Percentiles rank a stretch among this genome's conserved stretches.
These are phyloP conservation scores for Musca domestica DNA, from an alignment of 1,140 invertebrate genomes.

Conservation along the genomic window DNA sequence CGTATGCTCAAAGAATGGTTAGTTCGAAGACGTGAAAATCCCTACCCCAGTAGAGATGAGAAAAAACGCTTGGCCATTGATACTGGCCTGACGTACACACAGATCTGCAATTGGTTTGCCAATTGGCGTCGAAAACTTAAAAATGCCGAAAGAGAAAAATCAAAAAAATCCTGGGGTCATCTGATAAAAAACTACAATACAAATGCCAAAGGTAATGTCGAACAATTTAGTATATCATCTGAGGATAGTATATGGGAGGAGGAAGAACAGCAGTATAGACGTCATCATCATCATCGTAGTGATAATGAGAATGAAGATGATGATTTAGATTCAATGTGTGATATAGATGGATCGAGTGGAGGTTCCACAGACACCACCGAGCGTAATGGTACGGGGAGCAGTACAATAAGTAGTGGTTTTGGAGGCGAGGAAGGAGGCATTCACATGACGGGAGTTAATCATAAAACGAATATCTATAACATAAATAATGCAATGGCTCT, in stretches of 20 bases:
- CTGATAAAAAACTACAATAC: constrained; percentile 71
- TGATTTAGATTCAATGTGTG: constrained; percentile 29
- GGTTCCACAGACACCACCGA: background rate
- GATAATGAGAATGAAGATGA: constrained; percentile 28
- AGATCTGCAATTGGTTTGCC: constrained; percentile 77
- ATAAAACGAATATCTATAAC: background rate
- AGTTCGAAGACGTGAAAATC: constrained; percentile 67
- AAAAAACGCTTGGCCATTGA: constrained; percentile 67
- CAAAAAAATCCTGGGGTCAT: constrained; percentile 68
- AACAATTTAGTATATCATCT: constrained; percentile 72
- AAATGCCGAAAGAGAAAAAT: constrained; percentile 64
- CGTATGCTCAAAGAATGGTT: constrained; percentile 71
- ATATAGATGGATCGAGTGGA: constrained; percentile 38
- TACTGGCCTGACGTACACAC: constrained; percentile 70
- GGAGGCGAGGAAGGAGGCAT: constrained; percentile 26
- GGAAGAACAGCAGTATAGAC: constrained; percentile 42
- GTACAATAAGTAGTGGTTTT: constrained; percentile 34
- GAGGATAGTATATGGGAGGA: constrained; percentile 74
- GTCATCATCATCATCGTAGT: constrained; percentile 24
- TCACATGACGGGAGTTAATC: background rate
- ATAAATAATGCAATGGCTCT: background rate
- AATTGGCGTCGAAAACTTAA: constrained; percentile 73
- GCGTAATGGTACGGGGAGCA: constrained; percentile 5
- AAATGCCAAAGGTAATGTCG: constrained; percentile 68
- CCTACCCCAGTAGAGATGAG: constrained; percentile 70